Evolutionary conservation across 2,888 invertebrate genomes (phyloP), one percentile per base, ranked within the genome.

Genomic region (Drosophila seclusa): DNA sequence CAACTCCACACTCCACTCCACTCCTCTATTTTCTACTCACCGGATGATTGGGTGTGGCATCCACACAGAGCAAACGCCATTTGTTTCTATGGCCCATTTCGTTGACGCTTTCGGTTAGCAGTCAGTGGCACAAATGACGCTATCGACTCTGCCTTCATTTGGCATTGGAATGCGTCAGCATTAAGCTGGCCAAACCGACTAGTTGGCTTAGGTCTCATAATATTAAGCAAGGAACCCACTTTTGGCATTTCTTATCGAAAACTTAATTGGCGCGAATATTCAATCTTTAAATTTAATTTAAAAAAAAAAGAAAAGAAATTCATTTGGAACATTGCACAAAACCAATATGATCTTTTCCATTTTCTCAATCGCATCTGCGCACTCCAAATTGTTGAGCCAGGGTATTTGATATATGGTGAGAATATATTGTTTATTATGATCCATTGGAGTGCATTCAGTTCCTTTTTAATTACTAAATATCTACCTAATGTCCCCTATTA

Each of bases 31-130:
- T 16, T 45, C 4, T 16, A 29, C 4, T 13, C 18, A 3, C 32
- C 50, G 42, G 11, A 7, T 36, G 24, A 45, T 38, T 80, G 84
- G 84, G 84, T 81, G 89, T 89, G 89, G 81, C 66, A 62, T 45
- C 54, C 66, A 61, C 58, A 58, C 57, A 40, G 62, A 68, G 64
- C 57, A 68, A 83, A 68, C 73, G 73, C 89, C 84, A 89, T 89
- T 89, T 87, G 78, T 76, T 87, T 89, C 84, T 63, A 83, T 89
- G 79, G 84, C 58, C 73, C 87, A 87, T 84, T 84, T 81, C 59
- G 74, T 78, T 84, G 89, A 86, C 83, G 87, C 76, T 80, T 80
- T 82, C 48, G 64, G 38, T 58, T 67, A 55, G 69, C 67, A 89
- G 71, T 71, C 68, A 76, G 66, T 68, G 75, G 65, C 63, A 61